Evolutionary conservation across 2,113 vertebrate genomes (phyloP).

Genomic region (Ammodytes dubius): DNA sequence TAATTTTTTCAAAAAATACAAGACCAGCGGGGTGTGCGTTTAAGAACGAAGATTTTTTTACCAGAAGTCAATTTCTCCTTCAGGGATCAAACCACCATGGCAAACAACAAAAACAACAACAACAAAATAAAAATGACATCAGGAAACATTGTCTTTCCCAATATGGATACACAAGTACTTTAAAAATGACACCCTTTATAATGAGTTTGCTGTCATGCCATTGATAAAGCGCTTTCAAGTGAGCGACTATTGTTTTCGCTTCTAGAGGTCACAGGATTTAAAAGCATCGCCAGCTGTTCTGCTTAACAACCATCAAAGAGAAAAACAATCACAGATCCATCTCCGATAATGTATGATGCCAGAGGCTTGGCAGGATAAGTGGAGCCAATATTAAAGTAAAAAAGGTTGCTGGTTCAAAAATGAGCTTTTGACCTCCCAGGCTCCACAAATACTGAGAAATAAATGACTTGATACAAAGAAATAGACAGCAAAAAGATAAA

Average conservation of each 20-base stretch:
- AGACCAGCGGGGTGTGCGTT: constrained; percentile 29
- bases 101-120: constrained; percentile 21
- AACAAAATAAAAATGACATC: constrained; percentile 45
- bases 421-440: constrained; percentile 25
- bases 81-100: constrained; percentile 55
- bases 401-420: constrained; percentile 46
- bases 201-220: constrained; percentile 62
- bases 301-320: constrained; percentile 65
- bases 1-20: not conserved
- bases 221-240: constrained; percentile 73
- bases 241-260: constrained; percentile 72
- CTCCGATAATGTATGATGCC: constrained; percentile 58
- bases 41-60: constrained; percentile 38
- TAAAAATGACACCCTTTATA: constrained; percentile 62
- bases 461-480: not conserved
- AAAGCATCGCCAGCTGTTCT: constrained; percentile 76
- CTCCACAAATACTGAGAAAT: not conserved
- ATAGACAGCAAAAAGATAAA: not conserved
- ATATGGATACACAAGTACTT: constrained; percentile 52
- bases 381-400: constrained; percentile 41
- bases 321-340: constrained; percentile 73
- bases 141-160: constrained; percentile 38
- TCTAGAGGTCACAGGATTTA: constrained; percentile 77
- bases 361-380: constrained; percentile 55
- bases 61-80: constrained; percentile 71